Conservation (phyloP, 2,113 vertebrate genomes). For the Eubucco bourcierii region DNA sequence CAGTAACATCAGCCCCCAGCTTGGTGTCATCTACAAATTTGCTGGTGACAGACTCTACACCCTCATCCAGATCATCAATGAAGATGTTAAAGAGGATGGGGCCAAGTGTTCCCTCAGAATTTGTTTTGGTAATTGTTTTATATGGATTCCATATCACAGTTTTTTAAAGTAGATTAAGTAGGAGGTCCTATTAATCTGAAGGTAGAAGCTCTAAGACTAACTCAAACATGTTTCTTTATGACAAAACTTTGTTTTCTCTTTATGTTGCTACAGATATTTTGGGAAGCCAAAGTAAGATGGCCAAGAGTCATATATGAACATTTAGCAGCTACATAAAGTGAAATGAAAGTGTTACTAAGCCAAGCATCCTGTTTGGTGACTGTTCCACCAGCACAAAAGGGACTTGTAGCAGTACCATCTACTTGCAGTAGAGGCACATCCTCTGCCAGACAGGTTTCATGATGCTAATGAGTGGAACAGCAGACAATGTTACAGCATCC, state of each 20-base stretch:
- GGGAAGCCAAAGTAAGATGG: neutral
- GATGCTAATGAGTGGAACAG: neutral
- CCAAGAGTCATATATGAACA: fast-evolving
- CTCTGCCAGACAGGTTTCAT: neutral
- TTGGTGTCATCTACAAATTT: too few relatives aligned
- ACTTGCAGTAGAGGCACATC: neutral
- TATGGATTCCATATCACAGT: neutral
- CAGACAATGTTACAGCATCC: neutral
- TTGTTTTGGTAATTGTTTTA: neutral
- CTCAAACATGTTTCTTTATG: neutral
- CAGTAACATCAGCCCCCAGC: too few relatives aligned
- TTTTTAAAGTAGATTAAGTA: neutral
- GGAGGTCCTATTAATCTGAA: neutral
- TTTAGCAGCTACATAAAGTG: neutral
- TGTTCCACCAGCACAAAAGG: neutral
- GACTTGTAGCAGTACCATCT: neutral
- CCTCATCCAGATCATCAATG: too few relatives aligned
- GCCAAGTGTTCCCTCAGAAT: neutral
- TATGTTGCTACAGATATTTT: neutral
- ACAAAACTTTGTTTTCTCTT: neutral
- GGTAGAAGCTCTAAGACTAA: neutral
- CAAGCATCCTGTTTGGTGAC: fast-evolving
- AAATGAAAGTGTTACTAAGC: neutral
- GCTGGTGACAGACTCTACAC: too few relatives aligned
- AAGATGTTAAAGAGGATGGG: too few relatives aligned